A percentile compares a stretch with the other conserved stretches of the same genome.
These are phyloP conservation scores for Lordiphosa stackelbergi DNA, from an alignment of 1,140 invertebrate genomes.

Conservation along the genomic window DNA sequence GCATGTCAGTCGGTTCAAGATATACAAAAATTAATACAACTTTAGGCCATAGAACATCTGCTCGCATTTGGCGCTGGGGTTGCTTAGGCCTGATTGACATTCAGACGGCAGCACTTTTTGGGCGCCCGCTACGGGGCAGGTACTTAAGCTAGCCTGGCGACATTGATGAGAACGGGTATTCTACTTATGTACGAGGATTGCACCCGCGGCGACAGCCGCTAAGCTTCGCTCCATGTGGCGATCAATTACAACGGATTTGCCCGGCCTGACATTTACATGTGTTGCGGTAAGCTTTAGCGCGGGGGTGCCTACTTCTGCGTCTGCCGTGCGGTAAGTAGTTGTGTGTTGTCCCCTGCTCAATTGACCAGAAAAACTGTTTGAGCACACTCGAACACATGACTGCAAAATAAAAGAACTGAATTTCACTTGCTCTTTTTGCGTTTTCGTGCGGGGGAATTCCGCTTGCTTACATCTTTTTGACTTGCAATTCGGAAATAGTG, in stretches of 20 bases:
- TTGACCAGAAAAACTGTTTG: constrained; percentile 68
- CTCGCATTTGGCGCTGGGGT: constrained; percentile 46
- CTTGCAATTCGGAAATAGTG: constrained; percentile 71
- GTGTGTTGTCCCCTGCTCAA: constrained; percentile 46
- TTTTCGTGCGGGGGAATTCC: constrained; percentile 60
- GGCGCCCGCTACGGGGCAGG: constrained; percentile 43
- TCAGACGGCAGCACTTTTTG: constrained; percentile 54
- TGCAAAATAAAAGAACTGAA: constrained; percentile 46
- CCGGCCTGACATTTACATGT: constrained; percentile 65
- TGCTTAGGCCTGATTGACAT: constrained; percentile 58
- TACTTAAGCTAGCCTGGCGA: constrained; percentile 53
- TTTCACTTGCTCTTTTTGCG: constrained; percentile 27
- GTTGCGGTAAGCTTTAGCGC: constrained; percentile 59
- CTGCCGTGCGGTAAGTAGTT: constrained; percentile 1
- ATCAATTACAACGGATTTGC: constrained; percentile 71
- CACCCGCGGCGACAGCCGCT: constrained; percentile 69
- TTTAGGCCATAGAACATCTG: constrained; percentile 65
- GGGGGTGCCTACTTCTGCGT: constrained; percentile 29
- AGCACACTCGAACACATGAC: constrained; percentile 66
- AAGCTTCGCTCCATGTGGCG: constrained; percentile 64
- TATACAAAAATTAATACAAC: constrained; percentile 30
- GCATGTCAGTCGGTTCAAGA: constrained; percentile 54
- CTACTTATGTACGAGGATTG: constrained; percentile 57
- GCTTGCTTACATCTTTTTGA: constrained; percentile 74
- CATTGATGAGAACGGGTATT: constrained; percentile 30